Evolutionary conservation across 1,140 invertebrate genomes (phyloP).

Genomic region (Bombus sylvicola): DNA sequence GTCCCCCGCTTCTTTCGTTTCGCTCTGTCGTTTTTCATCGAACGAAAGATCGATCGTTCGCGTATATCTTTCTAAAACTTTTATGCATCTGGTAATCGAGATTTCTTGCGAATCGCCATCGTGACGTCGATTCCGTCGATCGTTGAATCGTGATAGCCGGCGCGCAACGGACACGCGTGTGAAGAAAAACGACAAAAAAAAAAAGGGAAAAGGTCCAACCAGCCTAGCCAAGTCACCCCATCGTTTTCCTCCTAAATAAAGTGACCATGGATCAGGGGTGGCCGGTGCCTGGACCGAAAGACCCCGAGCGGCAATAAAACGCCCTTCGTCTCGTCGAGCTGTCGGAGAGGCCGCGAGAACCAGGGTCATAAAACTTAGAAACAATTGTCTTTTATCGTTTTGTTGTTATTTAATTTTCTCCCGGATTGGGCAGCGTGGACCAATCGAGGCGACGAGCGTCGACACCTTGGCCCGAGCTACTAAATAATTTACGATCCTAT

Average conservation of each 20-base stretch:
- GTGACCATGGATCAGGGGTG: slow-evolving; percentile 74
- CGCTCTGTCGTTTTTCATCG: not conserved
- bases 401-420: slow-evolving; percentile 79
- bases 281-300: slow-evolving; percentile 57
- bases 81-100: not conserved
- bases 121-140: not conserved
- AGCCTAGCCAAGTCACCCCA: slow-evolving; percentile 68
- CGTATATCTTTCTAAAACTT: not conserved
- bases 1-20: not conserved
- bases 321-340: slow-evolving; percentile 70
- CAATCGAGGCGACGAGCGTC: slow-evolving; percentile 59
- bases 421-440: slow-evolving; percentile 63
- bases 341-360: slow-evolving; percentile 60
- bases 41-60: not conserved
- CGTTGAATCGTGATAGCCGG: not conserved
- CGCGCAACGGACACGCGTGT: not conserved
- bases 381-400: slow-evolving; percentile 80
- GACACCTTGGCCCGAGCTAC: slow-evolving; percentile 65
- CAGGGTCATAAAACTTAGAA: slow-evolving; percentile 77
- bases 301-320: slow-evolving; percentile 75
- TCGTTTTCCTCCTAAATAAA: slow-evolving; percentile 76
- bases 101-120: not conserved
- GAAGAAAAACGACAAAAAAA: not conserved
- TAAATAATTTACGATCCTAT: slow-evolving; percentile 81
- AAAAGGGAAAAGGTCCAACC: slow-evolving; percentile 21